Evolutionary conservation across 2,797 vertebrate species (phyloP), one percentile per base, ranked within the genome.

Genomic region (Gallinago solitaria): DNA sequence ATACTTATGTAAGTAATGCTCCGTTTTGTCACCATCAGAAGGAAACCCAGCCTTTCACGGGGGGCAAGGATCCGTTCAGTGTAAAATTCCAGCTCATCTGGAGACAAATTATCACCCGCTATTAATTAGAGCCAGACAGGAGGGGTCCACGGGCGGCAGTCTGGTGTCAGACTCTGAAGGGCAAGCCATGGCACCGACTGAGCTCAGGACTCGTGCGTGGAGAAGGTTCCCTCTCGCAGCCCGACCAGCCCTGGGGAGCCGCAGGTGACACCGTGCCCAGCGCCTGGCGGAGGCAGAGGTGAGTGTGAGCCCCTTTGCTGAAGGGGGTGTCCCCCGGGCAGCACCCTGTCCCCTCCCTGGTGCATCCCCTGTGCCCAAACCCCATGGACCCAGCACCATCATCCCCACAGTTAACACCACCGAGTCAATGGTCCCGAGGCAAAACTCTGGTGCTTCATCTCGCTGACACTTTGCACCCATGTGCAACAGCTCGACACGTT

Each of bases 51-150:
- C 77, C 86, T 50, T 76, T 71, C 80, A 53, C 57, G 35, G 54
- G 63, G 83, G 60, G 11, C 89, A 82, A 16, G 3, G 78, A 92
- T 37, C 92, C 63, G 8, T 32, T 65, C 4, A 3, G 35, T 3
- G 3, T 48, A 35, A 65, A 64, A 9, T 37, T 90, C 69, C 93
- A 79, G 2, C 53, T 93, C 88, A 73, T 16, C 17, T 9, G 2
- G 54, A 82, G 69, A 84, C 67, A 78, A 87, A 93, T 90, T 67
- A 89, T 60, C 80, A 70, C 69, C 30, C 0, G 3, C 57, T 88
- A 45, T 75, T 90, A 88, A 94, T 90, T 82, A 90, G 83, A 87
- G 24, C 17, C 57, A 83, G 89, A 17, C 39, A 75, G 91, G 69
- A 95, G 50, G 57, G 71, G 57, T 56, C 39, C 64, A 27, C 27